Evolutionary conservation across 1,140 invertebrate genomes (phyloP).

Genomic region (Gryon sp.): DNA sequence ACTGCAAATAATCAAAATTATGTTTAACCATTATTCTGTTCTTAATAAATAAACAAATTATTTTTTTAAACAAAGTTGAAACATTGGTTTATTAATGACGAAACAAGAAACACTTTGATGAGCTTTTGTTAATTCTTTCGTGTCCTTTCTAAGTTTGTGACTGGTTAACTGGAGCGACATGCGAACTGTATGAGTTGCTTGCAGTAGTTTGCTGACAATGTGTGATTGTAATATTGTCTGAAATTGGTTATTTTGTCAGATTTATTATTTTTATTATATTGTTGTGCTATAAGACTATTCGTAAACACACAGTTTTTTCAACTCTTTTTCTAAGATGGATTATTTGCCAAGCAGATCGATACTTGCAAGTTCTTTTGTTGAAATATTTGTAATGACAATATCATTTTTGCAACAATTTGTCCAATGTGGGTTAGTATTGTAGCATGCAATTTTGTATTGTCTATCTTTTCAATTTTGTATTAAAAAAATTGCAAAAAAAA

Average conservation of each 20-base stretch:
- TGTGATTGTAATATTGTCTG: no score
- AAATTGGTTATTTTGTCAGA: no score
- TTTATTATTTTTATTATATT: constrained; percentile 14
- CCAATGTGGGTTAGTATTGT: constrained; percentile 5
- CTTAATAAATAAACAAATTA: constrained; percentile 3
- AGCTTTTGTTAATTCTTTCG: constrained; percentile 51
- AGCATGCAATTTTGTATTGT: no score
- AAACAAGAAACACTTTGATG: constrained; percentile 46
- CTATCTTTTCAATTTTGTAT: no score
- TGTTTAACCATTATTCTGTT: neutral
- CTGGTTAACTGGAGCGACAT: constrained; percentile 56
- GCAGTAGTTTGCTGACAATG: constrained; percentile 35
- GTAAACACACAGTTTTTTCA: constrained; percentile 15
- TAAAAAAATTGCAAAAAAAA: no score
- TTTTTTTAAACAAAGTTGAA: constrained; percentile 2
- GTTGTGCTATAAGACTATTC: neutral
- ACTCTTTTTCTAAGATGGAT: constrained; percentile 1
- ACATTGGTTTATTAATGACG: constrained; percentile 53
- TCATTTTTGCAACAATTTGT: neutral
- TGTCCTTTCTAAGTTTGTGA: constrained; percentile 29
- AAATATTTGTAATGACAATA: neutral
- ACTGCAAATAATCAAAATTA: constrained; percentile 81
- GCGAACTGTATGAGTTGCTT: constrained; percentile 52
- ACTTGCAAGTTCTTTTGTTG: constrained; percentile 22
- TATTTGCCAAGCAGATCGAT: constrained; percentile 28